Evolutionary conservation across 2,113 vertebrate genomes (phyloP).

Genomic region (Gracilinanus agilis): DNA sequence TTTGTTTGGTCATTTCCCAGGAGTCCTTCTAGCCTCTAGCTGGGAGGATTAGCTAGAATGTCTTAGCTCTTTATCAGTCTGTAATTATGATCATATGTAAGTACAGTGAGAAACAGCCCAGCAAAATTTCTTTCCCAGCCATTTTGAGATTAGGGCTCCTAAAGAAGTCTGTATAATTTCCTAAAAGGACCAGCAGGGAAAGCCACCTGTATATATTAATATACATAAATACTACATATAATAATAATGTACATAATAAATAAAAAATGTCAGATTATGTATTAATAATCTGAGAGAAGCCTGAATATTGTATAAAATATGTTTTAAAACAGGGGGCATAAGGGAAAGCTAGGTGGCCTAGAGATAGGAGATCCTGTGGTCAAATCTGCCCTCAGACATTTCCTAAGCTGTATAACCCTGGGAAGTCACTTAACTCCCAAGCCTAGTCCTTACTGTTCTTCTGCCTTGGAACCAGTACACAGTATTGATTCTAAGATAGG

Average conservation of each 20-base stretch:
- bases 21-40: neutral
- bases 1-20: neutral
- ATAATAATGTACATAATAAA: neutral
- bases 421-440: too few relatives aligned
- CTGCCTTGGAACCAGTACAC: too few relatives aligned
- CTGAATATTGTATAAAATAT: neutral
- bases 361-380: too few relatives aligned
- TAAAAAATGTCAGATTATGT: conserved; percentile 2
- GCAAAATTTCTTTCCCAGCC: conserved; percentile 8
- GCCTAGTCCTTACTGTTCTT: too few relatives aligned
- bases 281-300: conserved; percentile 5
- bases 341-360: too few relatives aligned
- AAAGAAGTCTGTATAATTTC: conserved; percentile 18
- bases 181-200: conserved; percentile 38
- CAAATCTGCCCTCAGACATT: too few relatives aligned
- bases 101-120: neutral
- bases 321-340: neutral
- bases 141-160: neutral
- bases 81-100: neutral
- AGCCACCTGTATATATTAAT: neutral
- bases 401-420: too few relatives aligned
- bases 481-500: too few relatives aligned
- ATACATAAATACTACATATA: too few relatives aligned
- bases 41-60: neutral
- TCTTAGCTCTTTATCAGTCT: neutral